Evolutionary conservation across 2,113 vertebrate species (phyloP).

Genomic region (Paraplagusia blochii): DNA sequence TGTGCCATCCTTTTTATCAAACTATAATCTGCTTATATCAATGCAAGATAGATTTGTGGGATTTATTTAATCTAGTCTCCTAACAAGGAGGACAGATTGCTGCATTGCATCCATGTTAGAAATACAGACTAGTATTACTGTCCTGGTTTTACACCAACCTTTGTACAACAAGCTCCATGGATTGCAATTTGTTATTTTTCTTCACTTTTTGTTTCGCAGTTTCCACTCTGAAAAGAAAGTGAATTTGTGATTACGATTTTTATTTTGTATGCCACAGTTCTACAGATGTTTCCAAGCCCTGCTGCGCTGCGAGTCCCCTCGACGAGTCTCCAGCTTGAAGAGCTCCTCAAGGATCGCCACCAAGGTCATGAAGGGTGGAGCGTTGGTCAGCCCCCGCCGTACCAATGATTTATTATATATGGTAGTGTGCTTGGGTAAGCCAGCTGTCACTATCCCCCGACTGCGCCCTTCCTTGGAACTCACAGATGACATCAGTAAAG

Average conservation of each 20-base stretch:
- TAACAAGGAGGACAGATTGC: too few species aligned
- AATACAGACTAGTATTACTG: too few species aligned
- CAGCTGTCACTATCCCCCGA: conserved; percentile 29
- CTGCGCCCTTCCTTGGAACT: conserved; percentile 27
- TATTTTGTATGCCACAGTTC: conserved; percentile 68
- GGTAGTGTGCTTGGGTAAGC: conserved; percentile 64
- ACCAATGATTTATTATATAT: conserved; percentile 51
- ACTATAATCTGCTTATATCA: too few species aligned
- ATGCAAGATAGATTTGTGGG: too few species aligned
- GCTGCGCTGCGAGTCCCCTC: conserved; percentile 61
- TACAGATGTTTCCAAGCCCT: conserved; percentile 79
- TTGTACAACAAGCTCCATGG: too few species aligned
- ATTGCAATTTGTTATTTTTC: too few species aligned
- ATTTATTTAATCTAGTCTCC: too few species aligned
- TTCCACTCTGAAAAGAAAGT: not conserved
- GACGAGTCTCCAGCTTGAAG: conserved; percentile 57
- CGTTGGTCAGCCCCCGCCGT: conserved; percentile 17
- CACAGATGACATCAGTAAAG: conserved; percentile 28
- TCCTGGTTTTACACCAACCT: too few species aligned
- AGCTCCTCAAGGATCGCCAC: conserved; percentile 66
- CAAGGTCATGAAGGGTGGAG: conserved; percentile 29
- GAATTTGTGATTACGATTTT: conserved; percentile 12
- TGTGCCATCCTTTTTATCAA: too few species aligned
- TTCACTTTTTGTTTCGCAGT: too few species aligned
- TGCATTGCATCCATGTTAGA: too few species aligned